phyloP scores from a whole-genome alignment of 2,888 invertebrate species.

The Morpho deidamia region DNA sequence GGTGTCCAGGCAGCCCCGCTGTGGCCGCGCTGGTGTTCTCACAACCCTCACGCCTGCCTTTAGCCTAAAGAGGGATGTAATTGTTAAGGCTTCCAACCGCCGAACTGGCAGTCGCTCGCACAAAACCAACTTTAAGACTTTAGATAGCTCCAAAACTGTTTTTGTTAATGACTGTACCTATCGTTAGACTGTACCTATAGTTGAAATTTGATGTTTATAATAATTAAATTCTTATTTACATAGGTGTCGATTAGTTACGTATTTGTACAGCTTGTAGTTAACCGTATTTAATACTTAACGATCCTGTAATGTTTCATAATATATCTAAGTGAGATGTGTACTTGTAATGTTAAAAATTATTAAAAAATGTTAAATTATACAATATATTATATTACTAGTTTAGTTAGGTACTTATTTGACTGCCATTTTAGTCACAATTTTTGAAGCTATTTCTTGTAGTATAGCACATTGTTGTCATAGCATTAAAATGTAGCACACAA shows the following conservation, averaged over 20 bases:
- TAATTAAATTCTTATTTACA: conserved; percentile 7
- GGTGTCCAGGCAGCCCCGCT: conserved; percentile 84
- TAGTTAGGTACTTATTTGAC: conserved; percentile 17
- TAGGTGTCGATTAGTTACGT: conserved; percentile 7
- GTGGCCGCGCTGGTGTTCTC: conserved; percentile 88
- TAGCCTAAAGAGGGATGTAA: conserved; percentile 28
- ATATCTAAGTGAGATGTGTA: conserved; percentile 13
- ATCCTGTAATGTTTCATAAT: conserved; percentile 11
- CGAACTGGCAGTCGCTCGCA: conserved; percentile 1
- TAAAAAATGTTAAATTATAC: conserved; percentile 9
- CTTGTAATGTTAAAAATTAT: conserved; percentile 10
- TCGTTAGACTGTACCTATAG: not conserved
- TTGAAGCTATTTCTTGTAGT: conserved; percentile 9
- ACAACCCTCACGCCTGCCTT: conserved; percentile 86
- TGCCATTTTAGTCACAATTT: conserved; percentile 24
- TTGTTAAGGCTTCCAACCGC: not conserved
- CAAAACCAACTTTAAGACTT: conserved; percentile 1
- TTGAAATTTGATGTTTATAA: conserved; percentile 19
- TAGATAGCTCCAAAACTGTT: conserved; percentile 8
- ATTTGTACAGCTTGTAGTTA: conserved; percentile 22
- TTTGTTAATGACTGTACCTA: not conserved
- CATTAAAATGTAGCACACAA: not conserved
- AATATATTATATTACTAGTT: not conserved
- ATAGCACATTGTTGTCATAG: conserved; percentile 5
- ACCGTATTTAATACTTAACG: conserved; percentile 18